Base-by-base conservation (phyloP, 2,888 invertebrate genomes). In the Cetonia aurata region DNA sequence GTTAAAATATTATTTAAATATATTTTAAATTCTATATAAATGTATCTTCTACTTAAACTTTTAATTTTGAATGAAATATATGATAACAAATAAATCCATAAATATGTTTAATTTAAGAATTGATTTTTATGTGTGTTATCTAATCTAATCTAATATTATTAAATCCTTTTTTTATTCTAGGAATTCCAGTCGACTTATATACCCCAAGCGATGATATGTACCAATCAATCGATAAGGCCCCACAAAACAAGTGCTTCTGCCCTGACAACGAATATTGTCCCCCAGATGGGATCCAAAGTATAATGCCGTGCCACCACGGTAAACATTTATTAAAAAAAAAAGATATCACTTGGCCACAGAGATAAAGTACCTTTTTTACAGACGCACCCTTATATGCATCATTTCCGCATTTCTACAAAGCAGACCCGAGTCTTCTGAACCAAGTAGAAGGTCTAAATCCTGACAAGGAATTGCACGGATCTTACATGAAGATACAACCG, bases 361-460 rank as follows among this genome's bases (percentile, higher is more conserved):
- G 25, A 25, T 25, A 25, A 25, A 57, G 17, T 33, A 41, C 73
- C 67, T 69, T 76, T 37, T 41, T 73, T 72, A 9, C 83, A 94
- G 94, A 92, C 80, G 95, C 96, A 0, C 96, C 96, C 0, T 92
- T 96, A 0, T 94, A 93, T 76, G 86, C 96, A 8, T 96, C 96
- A 0, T 94, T 92, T 82, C 96, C 96, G 0, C 96, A 96, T 81
- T 97, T 96, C 85, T 93, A 91, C 82, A 91, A 94, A 74, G 92
- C 94, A 0, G 93, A 94, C 80, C 90, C 91, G 0, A 85, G 85
- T 12, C 86, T 95, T 0, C 80, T 92, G 13, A 85, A 89, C 0
- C 88, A 89, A 0, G 90, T 95, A 12, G 90, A 92, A 62, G 95
- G 95, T 1, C 85, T 96, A 8, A 86, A 87, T 1, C 95, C 96